These are phyloP conservation scores for Trachemys scripta DNA, from an alignment of 2,113 vertebrate genomes.

Conservation along the genomic window DNA sequence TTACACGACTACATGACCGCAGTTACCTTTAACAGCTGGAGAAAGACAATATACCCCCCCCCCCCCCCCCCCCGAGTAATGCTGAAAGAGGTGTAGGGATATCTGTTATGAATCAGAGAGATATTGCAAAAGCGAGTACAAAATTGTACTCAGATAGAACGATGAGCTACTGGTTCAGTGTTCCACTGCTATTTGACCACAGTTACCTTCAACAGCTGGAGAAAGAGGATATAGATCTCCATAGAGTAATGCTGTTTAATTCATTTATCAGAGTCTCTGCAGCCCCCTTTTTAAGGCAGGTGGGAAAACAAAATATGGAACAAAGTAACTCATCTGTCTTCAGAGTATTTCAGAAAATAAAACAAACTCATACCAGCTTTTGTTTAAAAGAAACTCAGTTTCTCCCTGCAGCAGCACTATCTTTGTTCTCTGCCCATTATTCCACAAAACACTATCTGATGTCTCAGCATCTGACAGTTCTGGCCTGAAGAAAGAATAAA, in stretches of 20 bases:
- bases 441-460: not conserved
- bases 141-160: not conserved
- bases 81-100: not conserved
- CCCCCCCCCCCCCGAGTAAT: not conserved
- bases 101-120: not conserved
- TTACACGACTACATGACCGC: not conserved
- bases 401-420: not conserved
- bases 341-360: not conserved
- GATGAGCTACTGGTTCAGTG: too few species aligned
- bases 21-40: too few species aligned
- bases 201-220: too few species aligned
- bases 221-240: too few species aligned
- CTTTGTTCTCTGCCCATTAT: rapidly evolving
- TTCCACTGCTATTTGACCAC: too few species aligned
- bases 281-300: not conserved
- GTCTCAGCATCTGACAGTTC: not conserved
- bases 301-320: not conserved
- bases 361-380: not conserved
- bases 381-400: not conserved
- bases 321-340: not conserved
- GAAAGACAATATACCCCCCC: not conserved
- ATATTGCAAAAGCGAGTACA: not conserved
- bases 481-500: not conserved
- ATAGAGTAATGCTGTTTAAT: not conserved
- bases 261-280: not conserved